Conservation (phyloP, 2,113 vertebrate genomes). For the Numenius arquata region DNA sequence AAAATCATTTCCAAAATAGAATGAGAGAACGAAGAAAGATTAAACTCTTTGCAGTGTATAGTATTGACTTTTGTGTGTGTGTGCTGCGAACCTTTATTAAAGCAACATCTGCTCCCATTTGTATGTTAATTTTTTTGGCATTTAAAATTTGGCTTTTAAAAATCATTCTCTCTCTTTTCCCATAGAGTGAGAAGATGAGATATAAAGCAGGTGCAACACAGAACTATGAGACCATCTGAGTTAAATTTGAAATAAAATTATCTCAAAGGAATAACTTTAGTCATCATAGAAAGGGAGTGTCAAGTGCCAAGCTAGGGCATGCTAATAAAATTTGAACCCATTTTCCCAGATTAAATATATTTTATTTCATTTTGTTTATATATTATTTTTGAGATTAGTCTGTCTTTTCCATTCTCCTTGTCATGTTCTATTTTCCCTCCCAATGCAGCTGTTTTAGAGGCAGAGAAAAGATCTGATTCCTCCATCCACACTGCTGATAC, state of each 20-base stretch:
- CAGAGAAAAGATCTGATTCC: background rate
- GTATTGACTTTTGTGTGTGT: background rate
- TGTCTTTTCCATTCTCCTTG: background rate
- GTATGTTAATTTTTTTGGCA: slow-evolving; percentile 52
- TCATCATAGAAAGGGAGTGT: background rate
- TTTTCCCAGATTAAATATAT: background rate
- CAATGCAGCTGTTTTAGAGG: background rate
- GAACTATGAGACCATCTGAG: background rate
- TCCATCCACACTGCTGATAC: background rate
- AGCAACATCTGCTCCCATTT: slow-evolving; percentile 65
- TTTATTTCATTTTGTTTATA: background rate
- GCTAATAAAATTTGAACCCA: background rate
- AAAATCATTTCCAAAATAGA: background rate
- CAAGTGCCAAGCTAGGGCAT: background rate
- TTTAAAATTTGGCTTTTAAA: slow-evolving; percentile 52
- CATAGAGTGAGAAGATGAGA: slow-evolving; percentile 10
- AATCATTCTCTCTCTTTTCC: background rate
- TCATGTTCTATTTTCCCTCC: background rate
- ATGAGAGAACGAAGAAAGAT: background rate
- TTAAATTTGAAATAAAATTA: background rate
- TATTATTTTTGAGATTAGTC: background rate
- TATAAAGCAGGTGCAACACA: slow-evolving; percentile 33
- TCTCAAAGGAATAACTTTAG: background rate
- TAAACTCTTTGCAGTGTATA: background rate
- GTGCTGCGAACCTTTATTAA: slow-evolving; percentile 41